Conservation (phyloP, 2,888 invertebrate species). For the Belgica antarctica region DNA sequence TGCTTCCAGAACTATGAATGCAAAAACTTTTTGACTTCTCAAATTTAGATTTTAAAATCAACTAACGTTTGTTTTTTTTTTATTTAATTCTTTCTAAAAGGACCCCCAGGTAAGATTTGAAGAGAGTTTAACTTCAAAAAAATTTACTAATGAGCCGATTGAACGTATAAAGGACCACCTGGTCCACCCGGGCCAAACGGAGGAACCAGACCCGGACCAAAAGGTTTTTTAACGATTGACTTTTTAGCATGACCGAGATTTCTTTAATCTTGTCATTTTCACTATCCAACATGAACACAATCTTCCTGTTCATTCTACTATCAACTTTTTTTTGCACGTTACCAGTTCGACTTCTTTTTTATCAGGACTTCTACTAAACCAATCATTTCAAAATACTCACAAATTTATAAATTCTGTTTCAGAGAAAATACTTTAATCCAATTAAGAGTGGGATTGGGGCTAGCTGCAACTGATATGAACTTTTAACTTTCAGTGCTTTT, state of each 20-base stretch:
- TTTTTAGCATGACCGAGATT: not conserved
- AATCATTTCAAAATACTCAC: not conserved
- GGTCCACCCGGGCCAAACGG: not conserved
- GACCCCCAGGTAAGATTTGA: not conserved
- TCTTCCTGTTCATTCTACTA: not conserved
- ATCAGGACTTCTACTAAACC: not conserved
- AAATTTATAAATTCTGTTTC: too few relatives aligned
- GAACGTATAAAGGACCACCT: not conserved
- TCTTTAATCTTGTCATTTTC: too few relatives aligned
- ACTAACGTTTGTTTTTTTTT: not conserved
- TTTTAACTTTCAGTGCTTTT: too few relatives aligned
- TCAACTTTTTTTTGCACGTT: not conserved
- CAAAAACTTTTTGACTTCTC: too few relatives aligned
- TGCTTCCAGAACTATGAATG: too few relatives aligned
- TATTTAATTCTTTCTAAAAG: not conserved
- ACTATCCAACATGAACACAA: not conserved
- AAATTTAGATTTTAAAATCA: too few relatives aligned
- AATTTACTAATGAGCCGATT: not conserved
- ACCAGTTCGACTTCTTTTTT: not conserved
- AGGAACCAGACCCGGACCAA: slow-evolving; percentile 2
- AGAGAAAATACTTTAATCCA: too few relatives aligned
- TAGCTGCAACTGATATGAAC: too few relatives aligned
- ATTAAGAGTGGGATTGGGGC: too few relatives aligned
- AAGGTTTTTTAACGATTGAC: not conserved
- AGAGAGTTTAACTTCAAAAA: not conserved